phyloP scores from a whole-genome alignment of 2,797 vertebrate genomes.

The Eupleurogrammus muticus region DNA sequence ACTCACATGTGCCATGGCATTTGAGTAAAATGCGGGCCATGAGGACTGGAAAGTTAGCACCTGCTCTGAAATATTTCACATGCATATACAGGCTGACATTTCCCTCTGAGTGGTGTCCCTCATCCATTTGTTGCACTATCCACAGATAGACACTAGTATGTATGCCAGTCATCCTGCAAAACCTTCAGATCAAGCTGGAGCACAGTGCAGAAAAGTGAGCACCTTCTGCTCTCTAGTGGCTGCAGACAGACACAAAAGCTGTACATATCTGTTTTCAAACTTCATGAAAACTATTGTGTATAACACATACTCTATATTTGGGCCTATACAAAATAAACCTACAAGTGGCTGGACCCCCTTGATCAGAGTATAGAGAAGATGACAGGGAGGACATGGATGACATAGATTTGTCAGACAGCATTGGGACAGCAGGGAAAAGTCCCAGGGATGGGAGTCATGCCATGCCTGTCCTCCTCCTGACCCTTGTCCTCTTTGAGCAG shows the following conservation, averaged over 20 bases:
- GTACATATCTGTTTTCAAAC: not conserved
- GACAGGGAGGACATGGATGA: constrained; percentile 90
- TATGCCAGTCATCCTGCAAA: constrained; percentile 45
- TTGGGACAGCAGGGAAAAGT: constrained; percentile 64
- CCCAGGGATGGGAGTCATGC: constrained; percentile 58
- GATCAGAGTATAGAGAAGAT: constrained; percentile 88
- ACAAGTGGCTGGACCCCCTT: constrained; percentile 83
- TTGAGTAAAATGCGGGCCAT: constrained; percentile 84
- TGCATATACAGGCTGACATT: constrained; percentile 87
- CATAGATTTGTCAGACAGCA: constrained; percentile 81
- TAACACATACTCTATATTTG: not conserved
- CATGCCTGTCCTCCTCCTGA: constrained; percentile 73
- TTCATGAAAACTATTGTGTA: not conserved
- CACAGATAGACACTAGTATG: constrained; percentile 67
- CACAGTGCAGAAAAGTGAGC: constrained; percentile 35
- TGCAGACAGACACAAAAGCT: constrained; percentile 14
- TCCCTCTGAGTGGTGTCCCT: constrained; percentile 89
- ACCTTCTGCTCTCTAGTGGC: constrained; percentile 79
- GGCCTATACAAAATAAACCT: constrained; percentile 5
- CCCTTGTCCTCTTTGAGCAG: constrained; percentile 90
- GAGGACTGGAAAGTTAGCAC: constrained; percentile 85
- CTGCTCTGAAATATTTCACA: constrained; percentile 89
- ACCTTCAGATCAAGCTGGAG: constrained; percentile 23
- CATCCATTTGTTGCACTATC: constrained; percentile 76
- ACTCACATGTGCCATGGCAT: constrained; percentile 87